A percentile compares a stretch with the other conserved stretches of the same genome.
phyloP scores from a whole-genome alignment of 2,113 vertebrate genomes.

The Leuciscus idus region DNA sequence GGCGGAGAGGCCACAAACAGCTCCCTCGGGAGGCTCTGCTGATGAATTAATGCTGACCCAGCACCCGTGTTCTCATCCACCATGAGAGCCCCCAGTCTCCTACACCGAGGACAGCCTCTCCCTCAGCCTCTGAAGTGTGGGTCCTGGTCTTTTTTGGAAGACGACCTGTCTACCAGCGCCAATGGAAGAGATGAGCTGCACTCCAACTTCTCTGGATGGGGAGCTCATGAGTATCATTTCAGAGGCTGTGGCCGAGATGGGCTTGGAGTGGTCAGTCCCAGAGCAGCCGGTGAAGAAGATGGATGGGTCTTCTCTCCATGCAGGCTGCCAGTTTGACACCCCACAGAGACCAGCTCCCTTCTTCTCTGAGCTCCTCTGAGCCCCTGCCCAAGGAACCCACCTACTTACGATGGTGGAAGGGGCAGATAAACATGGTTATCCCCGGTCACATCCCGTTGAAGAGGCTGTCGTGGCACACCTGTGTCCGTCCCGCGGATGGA shows the following conservation, averaged over 20 bases:
- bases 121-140: too few species aligned
- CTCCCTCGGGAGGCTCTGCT: too few species aligned
- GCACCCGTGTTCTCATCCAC: too few species aligned
- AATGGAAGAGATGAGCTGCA: too few species aligned
- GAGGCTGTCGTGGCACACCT: not conserved
- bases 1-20: too few species aligned
- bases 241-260: not conserved
- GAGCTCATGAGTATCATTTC: too few species aligned
- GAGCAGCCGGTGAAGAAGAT: not conserved
- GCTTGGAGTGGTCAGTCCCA: not conserved
- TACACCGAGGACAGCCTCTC: too few species aligned
- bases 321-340: not conserved
- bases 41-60: too few species aligned
- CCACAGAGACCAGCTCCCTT: not conserved
- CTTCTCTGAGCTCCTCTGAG: not conserved
- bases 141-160: too few species aligned
- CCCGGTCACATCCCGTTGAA: not conserved
- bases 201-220: too few species aligned
- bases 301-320: not conserved
- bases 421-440: not conserved
- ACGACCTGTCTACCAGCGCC: too few species aligned
- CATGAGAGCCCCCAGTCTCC: too few species aligned
- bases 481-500: not conserved
- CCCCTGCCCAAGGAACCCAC: not conserved
- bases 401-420: not conserved